A percentile compares a stretch with the other conserved stretches of the same genome.
These are phyloP conservation scores for Polypterus bichir DNA, from an alignment of 2,113 vertebrate species.

Conservation along the genomic window DNA sequence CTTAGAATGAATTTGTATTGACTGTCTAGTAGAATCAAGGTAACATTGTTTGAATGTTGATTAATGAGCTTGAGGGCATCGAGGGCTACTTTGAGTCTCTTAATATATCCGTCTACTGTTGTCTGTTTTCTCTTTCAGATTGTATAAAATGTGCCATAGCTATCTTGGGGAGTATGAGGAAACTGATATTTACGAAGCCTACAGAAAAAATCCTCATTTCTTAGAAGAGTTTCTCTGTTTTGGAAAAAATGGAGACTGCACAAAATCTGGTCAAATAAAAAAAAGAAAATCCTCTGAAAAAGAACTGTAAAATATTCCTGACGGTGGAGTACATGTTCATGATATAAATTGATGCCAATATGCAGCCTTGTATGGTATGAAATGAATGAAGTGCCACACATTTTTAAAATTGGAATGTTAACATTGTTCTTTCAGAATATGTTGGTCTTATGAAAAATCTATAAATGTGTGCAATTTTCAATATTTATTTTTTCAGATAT, in stretches of 20 bases:
- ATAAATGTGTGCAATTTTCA: too few relatives aligned
- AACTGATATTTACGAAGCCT: background rate
- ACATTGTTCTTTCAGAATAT: too few relatives aligned
- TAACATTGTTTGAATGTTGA: background rate
- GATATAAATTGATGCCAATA: too few relatives aligned
- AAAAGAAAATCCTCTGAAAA: background rate
- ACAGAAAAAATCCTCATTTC: background rate
- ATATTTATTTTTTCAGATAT: too few relatives aligned
- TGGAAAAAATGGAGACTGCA: background rate
- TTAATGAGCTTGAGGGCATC: background rate
- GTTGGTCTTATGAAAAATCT: too few relatives aligned
- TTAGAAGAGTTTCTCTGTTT: background rate
- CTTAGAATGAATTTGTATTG: background rate
- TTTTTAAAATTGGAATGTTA: too few relatives aligned
- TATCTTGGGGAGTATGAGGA: conserved; percentile 2
- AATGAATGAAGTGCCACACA: too few relatives aligned
- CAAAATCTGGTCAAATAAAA: background rate
- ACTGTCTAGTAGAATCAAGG: background rate
- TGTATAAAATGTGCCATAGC: conserved; percentile 4
- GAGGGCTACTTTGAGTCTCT: background rate
- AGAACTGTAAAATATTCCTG: background rate
- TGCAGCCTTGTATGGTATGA: too few relatives aligned
- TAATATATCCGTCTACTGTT: background rate
- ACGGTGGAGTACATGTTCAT: too few relatives aligned
- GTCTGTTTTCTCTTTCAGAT: background rate